Percentiles rank a stretch among this genome's conserved stretches.
Conservation (phyloP, 2,113 vertebrate species). For the Erythrolamprus reginae region DNA sequence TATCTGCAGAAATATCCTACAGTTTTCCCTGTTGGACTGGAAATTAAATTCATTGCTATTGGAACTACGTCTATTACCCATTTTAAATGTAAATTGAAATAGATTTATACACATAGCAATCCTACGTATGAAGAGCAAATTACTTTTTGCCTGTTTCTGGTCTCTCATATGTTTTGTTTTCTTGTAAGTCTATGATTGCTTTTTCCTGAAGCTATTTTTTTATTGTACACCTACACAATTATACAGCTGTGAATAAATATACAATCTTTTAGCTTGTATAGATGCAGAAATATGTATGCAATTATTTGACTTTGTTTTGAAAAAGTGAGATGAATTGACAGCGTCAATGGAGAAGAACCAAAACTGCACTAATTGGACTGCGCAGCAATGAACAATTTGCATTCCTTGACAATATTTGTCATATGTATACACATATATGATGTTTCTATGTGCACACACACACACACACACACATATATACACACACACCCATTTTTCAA, state of each 20-base stretch:
- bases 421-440: neutral
- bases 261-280: neutral
- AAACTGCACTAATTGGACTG: neutral
- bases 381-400: neutral
- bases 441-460: neutral
- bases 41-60: neutral
- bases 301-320: neutral
- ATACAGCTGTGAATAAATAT: neutral
- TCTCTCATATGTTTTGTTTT: neutral
- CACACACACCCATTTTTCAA: neutral
- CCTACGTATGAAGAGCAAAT: neutral
- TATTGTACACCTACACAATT: neutral
- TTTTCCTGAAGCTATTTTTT: neutral
- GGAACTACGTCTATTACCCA: neutral
- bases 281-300: neutral
- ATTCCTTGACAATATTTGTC: neutral
- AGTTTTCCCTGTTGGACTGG: neutral
- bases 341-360: neutral
- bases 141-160: neutral
- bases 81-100: conserved; percentile 1
- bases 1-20: neutral
- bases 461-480: neutral
- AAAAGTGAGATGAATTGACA: neutral
- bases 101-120: neutral
- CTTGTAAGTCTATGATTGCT: neutral